Evolutionary conservation across 1,140 invertebrate genomes (phyloP).

Genomic region (Trichogramma pretiosum): DNA sequence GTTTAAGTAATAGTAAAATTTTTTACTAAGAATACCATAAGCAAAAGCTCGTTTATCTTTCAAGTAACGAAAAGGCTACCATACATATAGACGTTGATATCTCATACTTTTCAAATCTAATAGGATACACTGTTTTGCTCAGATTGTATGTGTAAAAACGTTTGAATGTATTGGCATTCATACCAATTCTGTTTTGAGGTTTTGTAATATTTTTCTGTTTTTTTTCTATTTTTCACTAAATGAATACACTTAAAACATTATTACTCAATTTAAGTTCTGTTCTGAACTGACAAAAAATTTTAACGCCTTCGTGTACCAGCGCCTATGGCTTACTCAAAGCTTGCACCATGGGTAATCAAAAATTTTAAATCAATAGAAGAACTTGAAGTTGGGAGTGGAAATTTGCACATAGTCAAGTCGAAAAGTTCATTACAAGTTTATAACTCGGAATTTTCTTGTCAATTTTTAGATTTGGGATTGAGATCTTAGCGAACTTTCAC

Average conservation of each 20-base stretch:
- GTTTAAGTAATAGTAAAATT: too few species aligned
- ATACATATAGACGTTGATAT: too few species aligned
- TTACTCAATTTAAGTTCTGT: constrained; percentile 5
- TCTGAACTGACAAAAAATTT: constrained; percentile 14
- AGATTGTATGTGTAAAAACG: constrained; percentile 8
- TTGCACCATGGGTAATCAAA: constrained; percentile 32
- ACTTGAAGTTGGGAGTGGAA: too few species aligned
- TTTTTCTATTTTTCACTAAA: constrained; percentile 1
- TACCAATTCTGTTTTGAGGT: constrained; percentile 1
- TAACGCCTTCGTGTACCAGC: constrained; percentile 26
- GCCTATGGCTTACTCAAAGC: constrained; percentile 28
- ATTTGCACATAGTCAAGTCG: too few species aligned
- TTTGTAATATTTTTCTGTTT: constrained; percentile 10
- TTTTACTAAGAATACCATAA: too few species aligned
- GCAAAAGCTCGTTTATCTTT: constrained; percentile 11
- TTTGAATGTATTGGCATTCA: constrained; percentile 2
- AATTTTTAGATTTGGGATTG: too few species aligned
- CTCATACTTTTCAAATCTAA: too few species aligned
- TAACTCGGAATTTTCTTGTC: too few species aligned
- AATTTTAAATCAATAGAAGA: too few species aligned
- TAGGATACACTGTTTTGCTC: constrained; percentile 15
- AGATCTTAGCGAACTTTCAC: constrained; percentile 14
- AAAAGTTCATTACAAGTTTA: too few species aligned
- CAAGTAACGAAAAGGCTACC: constrained; percentile 10
- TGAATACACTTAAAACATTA: too few species aligned